Evolutionary conservation across 2,888 invertebrate genomes (phyloP).

Genomic region (Lepeophtheirus nordmannii): DNA sequence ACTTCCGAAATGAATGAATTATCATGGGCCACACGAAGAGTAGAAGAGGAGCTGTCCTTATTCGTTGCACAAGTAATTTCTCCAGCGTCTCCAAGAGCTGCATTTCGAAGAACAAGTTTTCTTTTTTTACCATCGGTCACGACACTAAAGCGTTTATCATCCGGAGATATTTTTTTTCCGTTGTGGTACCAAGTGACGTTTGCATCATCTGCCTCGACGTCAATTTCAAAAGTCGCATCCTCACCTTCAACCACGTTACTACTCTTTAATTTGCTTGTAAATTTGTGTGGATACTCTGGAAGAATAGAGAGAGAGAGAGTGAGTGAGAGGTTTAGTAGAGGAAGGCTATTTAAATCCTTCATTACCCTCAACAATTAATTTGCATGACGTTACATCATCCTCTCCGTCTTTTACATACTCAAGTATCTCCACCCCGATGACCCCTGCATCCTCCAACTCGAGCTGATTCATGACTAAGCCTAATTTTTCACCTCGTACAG

Average conservation of each 20-base stretch:
- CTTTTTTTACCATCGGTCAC: constrained; percentile 49
- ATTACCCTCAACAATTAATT: constrained; percentile 12
- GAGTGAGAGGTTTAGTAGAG: too few species aligned
- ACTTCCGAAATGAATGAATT: constrained; percentile 91
- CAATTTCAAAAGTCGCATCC: constrained; percentile 18
- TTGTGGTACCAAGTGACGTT: constrained; percentile 24
- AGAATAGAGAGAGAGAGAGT: background rate
- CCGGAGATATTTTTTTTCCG: constrained; percentile 8
- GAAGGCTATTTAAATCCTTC: too few species aligned
- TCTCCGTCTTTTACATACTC: constrained; percentile 23
- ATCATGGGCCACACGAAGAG: constrained; percentile 82
- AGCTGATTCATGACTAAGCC: background rate
- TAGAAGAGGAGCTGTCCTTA: constrained; percentile 83
- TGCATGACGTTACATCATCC: background rate
- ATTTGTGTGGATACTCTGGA: constrained; percentile 24
- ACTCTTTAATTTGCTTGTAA: constrained; percentile 19
- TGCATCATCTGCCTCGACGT: constrained; percentile 25
- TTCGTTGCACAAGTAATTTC: constrained; percentile 82
- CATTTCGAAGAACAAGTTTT: constrained; percentile 79
- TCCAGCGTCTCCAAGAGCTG: constrained; percentile 87
- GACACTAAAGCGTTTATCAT: constrained; percentile 11
- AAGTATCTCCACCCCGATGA: constrained; percentile 3
- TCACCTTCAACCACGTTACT: constrained; percentile 18
- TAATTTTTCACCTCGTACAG: background rate
- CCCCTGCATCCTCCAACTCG: constrained; percentile 20